Percentiles rank a stretch among this genome's conserved stretches.
Evolutionary conservation across 2,888 invertebrate species (phyloP).

Genomic region (Melinopterus prodromus): DNA sequence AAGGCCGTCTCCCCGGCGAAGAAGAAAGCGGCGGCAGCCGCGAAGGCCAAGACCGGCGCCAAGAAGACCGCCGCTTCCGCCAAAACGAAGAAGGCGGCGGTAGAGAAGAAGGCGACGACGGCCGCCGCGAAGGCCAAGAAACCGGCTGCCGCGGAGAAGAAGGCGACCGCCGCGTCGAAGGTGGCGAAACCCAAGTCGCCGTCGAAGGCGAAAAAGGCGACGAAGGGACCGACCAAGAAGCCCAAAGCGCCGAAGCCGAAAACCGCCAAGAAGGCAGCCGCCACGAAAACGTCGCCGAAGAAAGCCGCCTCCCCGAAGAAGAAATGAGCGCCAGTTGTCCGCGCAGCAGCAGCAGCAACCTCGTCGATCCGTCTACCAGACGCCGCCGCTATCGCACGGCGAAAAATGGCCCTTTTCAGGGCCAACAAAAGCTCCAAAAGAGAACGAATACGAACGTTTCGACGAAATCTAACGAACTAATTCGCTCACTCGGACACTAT

Average conservation of each 20-base stretch:
- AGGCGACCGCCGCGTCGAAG: conserved; percentile 20
- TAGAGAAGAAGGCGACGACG: no score
- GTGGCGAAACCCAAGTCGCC: conserved; percentile 45
- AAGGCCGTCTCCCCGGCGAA: conserved; percentile 37
- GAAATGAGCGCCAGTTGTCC: not conserved
- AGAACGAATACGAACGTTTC: no score
- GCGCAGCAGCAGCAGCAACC: not conserved
- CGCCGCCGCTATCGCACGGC: not conserved
- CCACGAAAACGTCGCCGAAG: conserved; percentile 28
- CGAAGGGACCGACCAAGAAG: conserved; percentile 56
- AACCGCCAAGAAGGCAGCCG: conserved; percentile 43
- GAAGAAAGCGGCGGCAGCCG: conserved; percentile 44
- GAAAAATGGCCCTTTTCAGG: conserved; percentile 53
- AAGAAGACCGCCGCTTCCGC: conserved; percentile 23
- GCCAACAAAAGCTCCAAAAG: conserved; percentile 38
- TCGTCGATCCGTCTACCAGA: not conserved
- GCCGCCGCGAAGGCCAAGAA: no score
- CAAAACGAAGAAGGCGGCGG: conserved; percentile 40
- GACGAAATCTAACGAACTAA: no score
- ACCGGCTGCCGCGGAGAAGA: no score
- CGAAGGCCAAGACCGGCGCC: conserved; percentile 37
- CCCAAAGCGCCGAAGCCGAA: conserved; percentile 59
- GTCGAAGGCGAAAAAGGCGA: conserved; percentile 55
- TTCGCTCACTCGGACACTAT: no score
- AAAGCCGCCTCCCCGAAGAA: conserved; percentile 31